phyloP scores from a whole-genome alignment of 2,797 vertebrate species.

The Muraenolepis orangiensis region DNA sequence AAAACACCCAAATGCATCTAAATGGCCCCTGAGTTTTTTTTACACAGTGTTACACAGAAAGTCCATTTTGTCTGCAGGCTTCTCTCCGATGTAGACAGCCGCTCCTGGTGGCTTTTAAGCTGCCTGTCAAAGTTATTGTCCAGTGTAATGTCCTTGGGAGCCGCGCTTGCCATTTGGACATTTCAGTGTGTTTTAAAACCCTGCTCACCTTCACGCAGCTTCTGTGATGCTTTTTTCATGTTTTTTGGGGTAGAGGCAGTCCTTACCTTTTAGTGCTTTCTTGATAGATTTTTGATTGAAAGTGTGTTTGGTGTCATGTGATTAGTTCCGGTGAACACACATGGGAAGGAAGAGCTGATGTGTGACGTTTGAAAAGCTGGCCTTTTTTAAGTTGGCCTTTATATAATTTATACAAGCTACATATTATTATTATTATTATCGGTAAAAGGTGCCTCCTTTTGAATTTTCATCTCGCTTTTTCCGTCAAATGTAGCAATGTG shows the following conservation, averaged over 20 bases:
- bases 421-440: too few relatives aligned
- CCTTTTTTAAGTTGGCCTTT: neutral
- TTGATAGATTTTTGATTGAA: neutral
- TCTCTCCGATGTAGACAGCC: neutral
- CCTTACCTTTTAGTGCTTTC: neutral
- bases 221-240: neutral
- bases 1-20: neutral
- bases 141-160: slow-evolving; percentile 43
- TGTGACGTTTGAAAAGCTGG: neutral
- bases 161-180: slow-evolving; percentile 43
- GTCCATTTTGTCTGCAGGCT: slow-evolving; percentile 27
- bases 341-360: neutral
- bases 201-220: neutral
- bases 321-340: neutral
- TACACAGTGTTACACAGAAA: slow-evolving; percentile 4
- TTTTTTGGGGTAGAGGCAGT: neutral
- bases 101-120: slow-evolving; percentile 36
- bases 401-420: neutral
- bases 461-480: neutral
- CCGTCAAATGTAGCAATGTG: too few relatives aligned
- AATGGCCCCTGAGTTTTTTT: slow-evolving; percentile 6
- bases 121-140: slow-evolving; percentile 36
- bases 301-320: neutral
- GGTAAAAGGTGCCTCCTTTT: neutral
- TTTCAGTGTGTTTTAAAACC: slow-evolving; percentile 4